Percentiles rank a stretch among this genome's conserved stretches.
Evolutionary conservation across 2,888 invertebrate species (phyloP).

Genomic region (Scaptomyza cyrtandrae): DNA sequence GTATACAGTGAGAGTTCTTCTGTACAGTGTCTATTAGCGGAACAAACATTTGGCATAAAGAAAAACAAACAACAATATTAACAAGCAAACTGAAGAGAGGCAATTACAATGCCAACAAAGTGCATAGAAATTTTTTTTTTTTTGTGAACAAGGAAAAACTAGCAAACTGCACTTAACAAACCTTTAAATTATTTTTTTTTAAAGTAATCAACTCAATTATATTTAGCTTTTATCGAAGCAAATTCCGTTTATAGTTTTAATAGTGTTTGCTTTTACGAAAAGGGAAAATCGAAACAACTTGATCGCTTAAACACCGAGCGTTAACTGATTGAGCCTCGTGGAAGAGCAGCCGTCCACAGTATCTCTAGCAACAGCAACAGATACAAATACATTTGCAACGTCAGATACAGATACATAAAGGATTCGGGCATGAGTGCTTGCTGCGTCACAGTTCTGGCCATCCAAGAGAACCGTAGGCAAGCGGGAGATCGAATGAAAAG

Average conservation of each 20-base stretch:
- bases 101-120: conserved; percentile 16
- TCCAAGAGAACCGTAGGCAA: too few relatives aligned
- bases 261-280: conserved; percentile 9
- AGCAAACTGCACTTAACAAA: conserved; percentile 44
- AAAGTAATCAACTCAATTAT: conserved; percentile 11
- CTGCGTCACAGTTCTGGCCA: conserved; percentile 16
- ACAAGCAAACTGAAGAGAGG: background rate
- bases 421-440: background rate
- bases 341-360: conserved; percentile 51
- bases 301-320: conserved; percentile 73
- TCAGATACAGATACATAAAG: conserved; percentile 9
- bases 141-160: conserved; percentile 22
- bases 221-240: conserved; percentile 2
- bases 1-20: background rate
- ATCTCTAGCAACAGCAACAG: conserved; percentile 34
- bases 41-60: background rate
- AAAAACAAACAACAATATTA: background rate
- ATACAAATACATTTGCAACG: background rate
- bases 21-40: background rate
- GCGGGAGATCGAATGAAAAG: background rate
- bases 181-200: conserved; percentile 29
- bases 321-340: conserved; percentile 70
- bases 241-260: conserved; percentile 5
- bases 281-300: conserved; percentile 55
- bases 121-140: background rate